Evolutionary conservation across 2,888 invertebrate genomes (phyloP).

Genomic region (Stenchaetothrips biformis): DNA sequence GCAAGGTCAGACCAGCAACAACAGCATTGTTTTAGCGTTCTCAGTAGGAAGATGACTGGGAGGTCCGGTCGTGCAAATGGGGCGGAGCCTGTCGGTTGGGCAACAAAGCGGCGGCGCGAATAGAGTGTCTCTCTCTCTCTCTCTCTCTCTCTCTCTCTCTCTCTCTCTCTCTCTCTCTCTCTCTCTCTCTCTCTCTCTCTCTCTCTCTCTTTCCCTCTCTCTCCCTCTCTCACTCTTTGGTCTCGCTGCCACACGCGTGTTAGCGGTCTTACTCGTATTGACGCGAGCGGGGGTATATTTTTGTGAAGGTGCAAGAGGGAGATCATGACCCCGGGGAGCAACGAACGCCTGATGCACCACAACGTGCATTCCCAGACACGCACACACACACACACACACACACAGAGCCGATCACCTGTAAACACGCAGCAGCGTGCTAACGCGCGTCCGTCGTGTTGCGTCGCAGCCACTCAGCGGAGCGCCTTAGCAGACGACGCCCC

Average conservation of each 20-base stretch:
- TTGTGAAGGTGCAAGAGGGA: neutral
- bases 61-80: neutral
- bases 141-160: no score
- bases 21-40: neutral
- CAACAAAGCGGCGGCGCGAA: neutral
- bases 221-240: neutral
- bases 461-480: neutral
- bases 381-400: neutral
- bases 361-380: neutral
- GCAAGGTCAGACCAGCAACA: neutral
- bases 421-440: neutral
- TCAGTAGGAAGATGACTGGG: neutral
- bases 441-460: neutral
- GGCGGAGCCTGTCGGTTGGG: neutral
- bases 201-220: neutral
- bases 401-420: neutral
- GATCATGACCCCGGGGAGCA: neutral
- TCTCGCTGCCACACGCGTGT: no score
- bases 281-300: neutral
- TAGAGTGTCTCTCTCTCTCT: neutral
- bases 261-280: neutral
- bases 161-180: neutral
- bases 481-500: neutral
- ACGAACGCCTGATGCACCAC: neutral
- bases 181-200: slow-evolving; percentile 1